Base-by-base conservation (phyloP, 2,888 invertebrate genomes). In the Phlogophora meticulosa region DNA sequence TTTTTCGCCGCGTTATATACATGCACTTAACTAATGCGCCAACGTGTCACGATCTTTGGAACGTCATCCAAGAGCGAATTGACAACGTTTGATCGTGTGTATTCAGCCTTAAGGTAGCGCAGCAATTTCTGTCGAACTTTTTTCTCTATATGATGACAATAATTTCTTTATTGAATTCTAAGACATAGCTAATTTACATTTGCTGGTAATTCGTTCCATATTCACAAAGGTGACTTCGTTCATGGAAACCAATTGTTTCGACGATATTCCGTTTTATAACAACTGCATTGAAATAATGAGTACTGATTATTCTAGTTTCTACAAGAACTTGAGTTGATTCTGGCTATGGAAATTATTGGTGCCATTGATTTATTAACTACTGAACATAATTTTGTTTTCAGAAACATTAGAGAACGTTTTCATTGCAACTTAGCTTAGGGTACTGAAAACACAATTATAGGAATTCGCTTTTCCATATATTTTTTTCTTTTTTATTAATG, bases 221-320 rank as follows among this genome's bases (percentile, higher is more conserved):
- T 20, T 40, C 20, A 13, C 20, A 68, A 15, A 68, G 11, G 7
- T 28, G 9, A 22, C 5, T 53, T 43, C 1, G 7, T 65, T 55
- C 69, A 43, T 7, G 15, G 43, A 55, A 65, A 7, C 1, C 7
- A 20, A 32, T 42, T 61, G 9, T 20, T 28, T 20, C 13, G 15
- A n/a, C n/a, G 10, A 51, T 17, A 40, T 10, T 4, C 9, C 1
- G 9, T 28, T 20, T 58, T 40, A 28, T 32, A 32, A 11, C 40
- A 32, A 11, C 40, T 42, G 13, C n/a, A 60, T 4, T 22, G 5
- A 13, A n/a, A 40, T 40, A 1, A 22, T 34, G 13, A 49, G 13
- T 17, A n/a, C 5, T 58, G 7, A 2, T 15, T 5, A 20, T 34
- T 24, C 7, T 43, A 4, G 13, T 42, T 42, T 42, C 1, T n/a